Evolutionary conservation across 2,888 invertebrate species (phyloP), one percentile per base, ranked within the genome.

Genomic region (Hyalella azteca): DNA sequence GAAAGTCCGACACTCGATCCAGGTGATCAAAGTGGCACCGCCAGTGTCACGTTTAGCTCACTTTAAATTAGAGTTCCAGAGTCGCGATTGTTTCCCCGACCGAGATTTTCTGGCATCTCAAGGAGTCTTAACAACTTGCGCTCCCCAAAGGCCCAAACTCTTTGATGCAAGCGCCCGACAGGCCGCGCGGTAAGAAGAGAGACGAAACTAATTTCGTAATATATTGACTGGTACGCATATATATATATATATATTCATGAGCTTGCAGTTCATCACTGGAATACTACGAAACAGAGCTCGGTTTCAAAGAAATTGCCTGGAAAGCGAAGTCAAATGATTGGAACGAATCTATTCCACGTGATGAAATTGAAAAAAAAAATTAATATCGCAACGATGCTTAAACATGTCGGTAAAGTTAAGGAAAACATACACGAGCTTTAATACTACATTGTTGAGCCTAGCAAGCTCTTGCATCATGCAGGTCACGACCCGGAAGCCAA

Each of bases 401-500:
- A 26, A 26, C 7, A 54, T 26, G 22, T 26, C 29, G 54, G 7
- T 54, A 22, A 3, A 7, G 54, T 26, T 22, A 54, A 54, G 13
- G 29, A 26, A 19, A 5, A 19, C 22, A 22, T 54, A 26, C 11
- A 29, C 13, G 54, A 26, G 26, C 26, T 54, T 7, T 29, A 22
- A 54, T n/a, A n/a, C n/a, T n/a, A n/a, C n/a, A n/a, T n/a, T n/a
- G n/a, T n/a, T n/a, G n/a, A n/a, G n/a, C n/a, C n/a, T n/a, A n/a
- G n/a, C n/a, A n/a, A n/a, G n/a, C n/a, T n/a, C n/a, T n/a, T n/a
- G n/a, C n/a, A 29, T 54, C 54, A 54, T 54, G 54, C 54, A 26
- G 66, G 66, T 66, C 66, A 66, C 29, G 66, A 66, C 29, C 66
- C 66, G 66, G 66, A 66, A 66, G 66, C 19, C 36, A 36, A 66